These are phyloP conservation scores for Paguma larvata DNA, from an alignment of 2,797 vertebrate genomes.

Conservation along the genomic window DNA sequence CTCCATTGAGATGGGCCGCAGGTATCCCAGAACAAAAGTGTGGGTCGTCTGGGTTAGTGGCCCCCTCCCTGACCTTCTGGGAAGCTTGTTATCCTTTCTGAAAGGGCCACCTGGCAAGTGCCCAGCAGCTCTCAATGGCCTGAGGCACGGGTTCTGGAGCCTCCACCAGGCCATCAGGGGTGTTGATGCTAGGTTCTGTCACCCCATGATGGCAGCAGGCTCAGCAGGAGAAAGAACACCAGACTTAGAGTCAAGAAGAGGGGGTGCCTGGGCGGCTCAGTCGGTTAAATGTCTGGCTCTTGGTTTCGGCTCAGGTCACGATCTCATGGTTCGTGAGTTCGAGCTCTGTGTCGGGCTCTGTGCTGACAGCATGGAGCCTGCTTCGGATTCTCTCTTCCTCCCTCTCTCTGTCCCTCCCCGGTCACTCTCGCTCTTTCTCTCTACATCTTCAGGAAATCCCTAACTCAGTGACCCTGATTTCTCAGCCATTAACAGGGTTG, in stretches of 20 bases:
- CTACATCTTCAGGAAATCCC: not conserved
- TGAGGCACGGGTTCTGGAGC: not conserved
- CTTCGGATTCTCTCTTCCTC: too few relatives aligned
- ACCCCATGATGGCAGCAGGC: not conserved
- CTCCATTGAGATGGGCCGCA: not conserved
- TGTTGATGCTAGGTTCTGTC: not conserved
- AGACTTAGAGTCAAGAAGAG: not conserved
- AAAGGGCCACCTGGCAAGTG: not conserved
- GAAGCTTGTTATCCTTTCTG: not conserved
- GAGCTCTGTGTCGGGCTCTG: too few relatives aligned
- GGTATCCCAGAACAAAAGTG: not conserved
- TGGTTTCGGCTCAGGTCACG: too few relatives aligned
- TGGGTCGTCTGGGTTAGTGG: not conserved
- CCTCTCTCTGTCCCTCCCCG: too few relatives aligned
- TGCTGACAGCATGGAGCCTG: too few relatives aligned
- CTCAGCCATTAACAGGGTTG: not conserved
- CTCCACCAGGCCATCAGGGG: not conserved
- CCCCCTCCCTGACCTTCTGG: not conserved
- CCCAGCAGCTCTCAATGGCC: not conserved
- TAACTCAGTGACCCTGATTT: not conserved
- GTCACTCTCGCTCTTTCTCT: too few relatives aligned
- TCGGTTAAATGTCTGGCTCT: too few relatives aligned
- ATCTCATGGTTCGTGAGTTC: too few relatives aligned
- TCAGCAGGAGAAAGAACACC: not conserved
- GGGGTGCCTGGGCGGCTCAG: too few relatives aligned